Evolutionary conservation across 1,140 invertebrate genomes (phyloP).

Genomic region (Ruditapes philippinarum): DNA sequence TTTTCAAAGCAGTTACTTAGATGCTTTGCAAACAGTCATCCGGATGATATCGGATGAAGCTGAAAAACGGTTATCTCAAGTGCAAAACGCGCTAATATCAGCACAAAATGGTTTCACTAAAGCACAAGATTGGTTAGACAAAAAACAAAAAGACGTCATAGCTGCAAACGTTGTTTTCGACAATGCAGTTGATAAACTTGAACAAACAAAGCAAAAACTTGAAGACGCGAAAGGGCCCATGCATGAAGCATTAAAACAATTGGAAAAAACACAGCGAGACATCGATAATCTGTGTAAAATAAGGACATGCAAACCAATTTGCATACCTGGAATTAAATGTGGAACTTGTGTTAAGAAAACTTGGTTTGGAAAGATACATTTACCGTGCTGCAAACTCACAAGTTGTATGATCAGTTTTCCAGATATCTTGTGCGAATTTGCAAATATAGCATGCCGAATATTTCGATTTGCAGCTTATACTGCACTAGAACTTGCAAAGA

Average conservation of each 20-base stretch:
- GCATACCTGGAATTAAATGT: constrained; percentile 66
- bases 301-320: constrained; percentile 48
- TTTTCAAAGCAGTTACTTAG: constrained; percentile 58
- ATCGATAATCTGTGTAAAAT: constrained; percentile 65
- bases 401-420: constrained; percentile 67
- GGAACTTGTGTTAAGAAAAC: constrained; percentile 37
- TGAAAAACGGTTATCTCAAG: constrained; percentile 3
- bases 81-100: not conserved
- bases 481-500: constrained; percentile 54
- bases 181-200: constrained; percentile 35
- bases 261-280: constrained; percentile 47
- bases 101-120: constrained; percentile 46
- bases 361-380: constrained; percentile 39
- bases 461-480: constrained; percentile 29
- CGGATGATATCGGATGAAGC: not conserved
- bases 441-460: constrained; percentile 51
- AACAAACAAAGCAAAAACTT: constrained; percentile 47
- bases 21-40: constrained; percentile 8
- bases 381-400: constrained; percentile 57
- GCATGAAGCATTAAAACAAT: constrained; percentile 29
- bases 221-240: constrained; percentile 56
- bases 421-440: constrained; percentile 41
- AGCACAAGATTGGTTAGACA: constrained; percentile 52
- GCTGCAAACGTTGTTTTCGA: constrained; percentile 58
- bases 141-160: constrained; percentile 47